Evolutionary conservation across 2,888 invertebrate species (phyloP), one percentile per base, ranked within the genome.

Genomic region (Cosmia pyralina): DNA sequence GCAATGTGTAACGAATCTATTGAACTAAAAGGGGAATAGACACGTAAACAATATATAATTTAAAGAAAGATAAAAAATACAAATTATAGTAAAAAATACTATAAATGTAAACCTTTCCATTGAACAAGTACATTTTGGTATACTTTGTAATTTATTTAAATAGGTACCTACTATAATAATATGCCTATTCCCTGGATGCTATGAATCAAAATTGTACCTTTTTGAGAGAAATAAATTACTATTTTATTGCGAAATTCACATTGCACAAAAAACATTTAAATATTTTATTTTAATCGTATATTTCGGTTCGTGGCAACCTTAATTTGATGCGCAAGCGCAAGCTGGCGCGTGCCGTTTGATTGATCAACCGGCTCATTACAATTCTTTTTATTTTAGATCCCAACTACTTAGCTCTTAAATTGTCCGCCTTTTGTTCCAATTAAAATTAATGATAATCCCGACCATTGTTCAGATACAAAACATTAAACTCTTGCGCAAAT

Each of bases 321-420:
- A 83, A 73, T 77, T 34, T 78, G 69, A 77, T 84, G 81, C 78
- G 79, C 81, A 86, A 84, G 81, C 84, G 87, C 85, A 83, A 77
- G 83, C 71, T 59, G 88, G 90, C 93, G 91, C 94, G 93, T 93
- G 94, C 93, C 92, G 86, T 83, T 87, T 89, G 90, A 92, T 90
- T 90, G 91, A 94, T 94, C 89, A 91, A 88, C 80, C 83, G 87
- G 84, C 89, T 91, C 91, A 92, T 92, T 92, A 91, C 84, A 81
- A 78, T 87, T 73, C 81, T 80, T 87, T 89, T 89, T 90, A 90
- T 88, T 87, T 85, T 69, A 72, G 74, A 77, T 19, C 69, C 81
- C 67, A 84, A 68, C 83, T 78, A 79, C 78, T 64, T 74, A 83
- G 78, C 79, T 77, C 77, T 75, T 64, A 82, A 85, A 86, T 79